phyloP scores from a whole-genome alignment of 2,113 vertebrate species.

The Mohoua ochrocephala region DNA sequence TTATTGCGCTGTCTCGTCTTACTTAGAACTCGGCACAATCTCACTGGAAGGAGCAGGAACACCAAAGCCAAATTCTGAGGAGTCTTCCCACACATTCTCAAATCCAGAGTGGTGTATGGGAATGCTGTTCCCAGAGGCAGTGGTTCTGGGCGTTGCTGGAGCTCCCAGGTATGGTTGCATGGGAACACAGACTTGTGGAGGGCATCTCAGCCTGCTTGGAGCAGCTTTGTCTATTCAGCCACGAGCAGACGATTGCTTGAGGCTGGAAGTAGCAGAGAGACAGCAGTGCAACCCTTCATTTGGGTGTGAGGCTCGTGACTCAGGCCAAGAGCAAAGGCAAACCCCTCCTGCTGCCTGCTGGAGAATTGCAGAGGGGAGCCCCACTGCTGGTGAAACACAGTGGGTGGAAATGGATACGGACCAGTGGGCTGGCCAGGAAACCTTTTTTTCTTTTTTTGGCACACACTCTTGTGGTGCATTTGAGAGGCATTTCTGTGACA shows the following conservation, averaged over 20 bases:
- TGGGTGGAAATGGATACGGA: neutral
- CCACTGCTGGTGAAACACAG: neutral
- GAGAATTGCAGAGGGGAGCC: neutral
- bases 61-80: neutral
- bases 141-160: neutral
- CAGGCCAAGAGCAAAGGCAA: neutral
- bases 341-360: neutral
- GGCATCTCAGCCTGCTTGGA: neutral
- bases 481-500: neutral
- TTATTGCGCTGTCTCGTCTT: neutral
- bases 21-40: neutral
- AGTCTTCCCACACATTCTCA: neutral
- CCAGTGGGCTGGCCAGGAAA: neutral
- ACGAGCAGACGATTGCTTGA: neutral
- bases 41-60: neutral
- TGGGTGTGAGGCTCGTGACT: neutral
- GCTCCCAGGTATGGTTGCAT: neutral
- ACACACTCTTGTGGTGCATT: neutral
- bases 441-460: neutral
- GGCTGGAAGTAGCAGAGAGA: neutral
- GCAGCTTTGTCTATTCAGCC: neutral
- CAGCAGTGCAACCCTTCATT: neutral
- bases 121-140: neutral
- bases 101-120: neutral
- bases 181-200: neutral